phyloP scores from a whole-genome alignment of 2,113 vertebrate genomes.

The Rhinogobius similis region DNA sequence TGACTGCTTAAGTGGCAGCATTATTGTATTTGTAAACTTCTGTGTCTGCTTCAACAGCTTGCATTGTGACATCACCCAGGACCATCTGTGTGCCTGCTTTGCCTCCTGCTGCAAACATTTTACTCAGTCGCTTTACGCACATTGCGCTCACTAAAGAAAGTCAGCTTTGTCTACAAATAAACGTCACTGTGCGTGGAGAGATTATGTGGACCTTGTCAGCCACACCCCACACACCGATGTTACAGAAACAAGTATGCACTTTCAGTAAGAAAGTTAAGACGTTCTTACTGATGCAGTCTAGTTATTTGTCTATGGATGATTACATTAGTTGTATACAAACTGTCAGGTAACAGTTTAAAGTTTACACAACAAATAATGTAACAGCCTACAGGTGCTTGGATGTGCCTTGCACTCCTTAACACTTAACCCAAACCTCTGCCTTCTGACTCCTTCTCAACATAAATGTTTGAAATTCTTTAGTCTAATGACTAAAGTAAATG shows the following conservation, averaged over 20 bases:
- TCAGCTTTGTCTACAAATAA: slow-evolving; percentile 44
- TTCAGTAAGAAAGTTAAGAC: background rate
- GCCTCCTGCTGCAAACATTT: slow-evolving; percentile 45
- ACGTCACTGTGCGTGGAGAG: slow-evolving; percentile 18
- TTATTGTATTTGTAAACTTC: slow-evolving; percentile 38
- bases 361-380: slow-evolving; percentile 25
- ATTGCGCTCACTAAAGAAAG: slow-evolving; percentile 27
- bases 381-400: slow-evolving; percentile 48
- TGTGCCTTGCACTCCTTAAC: slow-evolving; percentile 36
- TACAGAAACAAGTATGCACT: slow-evolving; percentile 8
- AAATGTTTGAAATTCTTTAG: slow-evolving; percentile 2
- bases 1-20: slow-evolving; percentile 38
- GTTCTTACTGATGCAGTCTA: slow-evolving; percentile 11
- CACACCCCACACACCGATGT: slow-evolving; percentile 29
- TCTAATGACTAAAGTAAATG: background rate
- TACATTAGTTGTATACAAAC: slow-evolving; percentile 13
- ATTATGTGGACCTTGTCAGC: slow-evolving; percentile 30
- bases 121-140: slow-evolving; percentile 27
- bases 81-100: slow-evolving; percentile 53
- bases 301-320: slow-evolving; percentile 10
- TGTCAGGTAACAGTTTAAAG: slow-evolving; percentile 30
- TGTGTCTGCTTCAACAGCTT: slow-evolving; percentile 31
- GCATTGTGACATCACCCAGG: slow-evolving; percentile 49
- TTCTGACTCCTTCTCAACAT: slow-evolving; percentile 37
- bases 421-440: slow-evolving; percentile 21